These are phyloP conservation scores for Hycleus cichorii DNA, from an alignment of 1,140 invertebrate genomes.

Conservation along the genomic window DNA sequence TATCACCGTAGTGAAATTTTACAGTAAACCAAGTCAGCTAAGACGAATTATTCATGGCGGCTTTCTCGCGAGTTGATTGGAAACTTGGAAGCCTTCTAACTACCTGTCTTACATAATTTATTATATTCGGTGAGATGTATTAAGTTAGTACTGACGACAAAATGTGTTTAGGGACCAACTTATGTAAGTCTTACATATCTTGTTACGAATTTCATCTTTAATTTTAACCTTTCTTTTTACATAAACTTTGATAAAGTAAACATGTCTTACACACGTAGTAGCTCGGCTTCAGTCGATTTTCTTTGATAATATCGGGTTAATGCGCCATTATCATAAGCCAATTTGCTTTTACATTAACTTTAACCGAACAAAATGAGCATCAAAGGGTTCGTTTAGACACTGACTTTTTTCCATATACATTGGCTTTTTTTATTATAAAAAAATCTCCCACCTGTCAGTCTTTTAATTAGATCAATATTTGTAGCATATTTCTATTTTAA, in stretches of 20 bases:
- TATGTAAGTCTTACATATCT: no score
- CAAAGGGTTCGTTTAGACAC: background rate
- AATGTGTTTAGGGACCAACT: background rate
- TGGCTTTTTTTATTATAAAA: no score
- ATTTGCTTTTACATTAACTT: constrained; percentile 6
- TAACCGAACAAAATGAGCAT: constrained; percentile 11
- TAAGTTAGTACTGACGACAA: constrained; percentile 11
- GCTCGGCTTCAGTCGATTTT: constrained; percentile 12
- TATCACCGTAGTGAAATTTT: constrained; percentile 13
- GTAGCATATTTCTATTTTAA: no score
- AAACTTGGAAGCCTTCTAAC: constrained; percentile 15
- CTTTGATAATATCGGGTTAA: constrained; percentile 8
- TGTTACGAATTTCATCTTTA: no score
- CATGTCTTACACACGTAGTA: constrained; percentile 6
- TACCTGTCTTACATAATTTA: constrained; percentile 16
- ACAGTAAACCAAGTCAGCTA: constrained; percentile 13
- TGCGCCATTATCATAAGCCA: constrained; percentile 11
- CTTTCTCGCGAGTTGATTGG: constrained; percentile 15
- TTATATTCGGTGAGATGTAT: constrained; percentile 11
- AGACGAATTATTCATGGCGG: constrained; percentile 14
- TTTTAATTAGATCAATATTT: no score
- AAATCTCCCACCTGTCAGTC: no score
- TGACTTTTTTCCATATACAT: no score
- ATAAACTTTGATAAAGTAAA: constrained; percentile 4
- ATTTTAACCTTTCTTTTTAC: no score